Evolutionary conservation across 2,888 invertebrate species (phyloP).

Genomic region (Melieria picta): DNA sequence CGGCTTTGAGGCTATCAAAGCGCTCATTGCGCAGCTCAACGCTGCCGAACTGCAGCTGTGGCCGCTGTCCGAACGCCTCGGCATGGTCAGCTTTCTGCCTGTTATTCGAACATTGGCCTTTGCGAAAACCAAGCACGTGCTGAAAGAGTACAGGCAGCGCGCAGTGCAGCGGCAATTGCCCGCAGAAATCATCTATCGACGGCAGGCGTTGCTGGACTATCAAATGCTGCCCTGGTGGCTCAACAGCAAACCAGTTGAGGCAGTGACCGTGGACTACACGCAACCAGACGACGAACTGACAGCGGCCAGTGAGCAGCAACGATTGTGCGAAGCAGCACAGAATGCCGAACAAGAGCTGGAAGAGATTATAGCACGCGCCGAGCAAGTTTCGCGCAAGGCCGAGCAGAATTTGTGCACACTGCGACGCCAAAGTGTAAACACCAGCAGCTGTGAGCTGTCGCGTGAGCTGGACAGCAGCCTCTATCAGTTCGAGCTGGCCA

Average conservation of each 20-base stretch:
- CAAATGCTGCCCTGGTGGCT: conserved; percentile 57
- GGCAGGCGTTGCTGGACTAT: conserved; percentile 47
- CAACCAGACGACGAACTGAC: conserved; percentile 7
- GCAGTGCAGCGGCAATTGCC: conserved; percentile 42
- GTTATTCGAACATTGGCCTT: conserved; percentile 54
- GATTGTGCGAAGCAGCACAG: not conserved
- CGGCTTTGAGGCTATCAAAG: conserved; percentile 53
- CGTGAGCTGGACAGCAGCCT: conserved; percentile 47
- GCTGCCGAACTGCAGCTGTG: conserved; percentile 37
- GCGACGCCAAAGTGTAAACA: conserved; percentile 4
- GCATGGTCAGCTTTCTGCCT: conserved; percentile 51
- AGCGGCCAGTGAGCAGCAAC: not conserved
- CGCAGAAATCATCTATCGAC: conserved; percentile 55
- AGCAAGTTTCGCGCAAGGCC: conserved; percentile 42
- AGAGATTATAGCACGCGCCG: conserved; percentile 45
- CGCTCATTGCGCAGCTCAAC: conserved; percentile 48
- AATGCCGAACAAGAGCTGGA: conserved; percentile 31
- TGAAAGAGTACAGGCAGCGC: conserved; percentile 33
- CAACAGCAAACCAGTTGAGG: conserved; percentile 45
- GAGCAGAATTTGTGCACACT: conserved; percentile 40
- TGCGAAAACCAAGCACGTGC: conserved; percentile 44
- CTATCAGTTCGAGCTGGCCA: conserved; percentile 49
- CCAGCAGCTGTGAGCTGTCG: conserved; percentile 39
- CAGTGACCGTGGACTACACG: conserved; percentile 45
- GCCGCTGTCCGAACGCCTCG: conserved; percentile 30